These are phyloP conservation scores for Coilia nasus DNA, from an alignment of 2,797 vertebrate genomes.

Conservation along the genomic window DNA sequence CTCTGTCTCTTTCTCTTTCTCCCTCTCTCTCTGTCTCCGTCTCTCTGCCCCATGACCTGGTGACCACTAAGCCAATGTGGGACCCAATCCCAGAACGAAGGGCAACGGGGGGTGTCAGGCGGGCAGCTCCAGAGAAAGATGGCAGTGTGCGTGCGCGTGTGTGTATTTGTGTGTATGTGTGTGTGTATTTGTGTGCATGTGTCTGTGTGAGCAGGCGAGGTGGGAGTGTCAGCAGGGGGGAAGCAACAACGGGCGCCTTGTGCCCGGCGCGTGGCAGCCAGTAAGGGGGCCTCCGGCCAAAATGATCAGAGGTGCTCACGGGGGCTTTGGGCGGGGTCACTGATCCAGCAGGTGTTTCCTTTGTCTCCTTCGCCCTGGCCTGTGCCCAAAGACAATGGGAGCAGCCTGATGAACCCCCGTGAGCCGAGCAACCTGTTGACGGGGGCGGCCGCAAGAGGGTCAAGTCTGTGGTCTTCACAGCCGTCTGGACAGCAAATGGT, in stretches of 20 bases:
- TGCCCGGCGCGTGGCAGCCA: slow-evolving; percentile 83
- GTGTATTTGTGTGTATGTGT: neutral
- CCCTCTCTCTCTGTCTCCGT: neutral
- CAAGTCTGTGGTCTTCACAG: slow-evolving; percentile 18
- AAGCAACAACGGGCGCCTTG: slow-evolving; percentile 83
- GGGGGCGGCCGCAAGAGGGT: neutral
- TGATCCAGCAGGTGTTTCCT: slow-evolving; percentile 18
- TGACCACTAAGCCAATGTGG: slow-evolving; percentile 11
- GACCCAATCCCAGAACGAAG: slow-evolving; percentile 12
- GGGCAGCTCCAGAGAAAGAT: slow-evolving; percentile 8
- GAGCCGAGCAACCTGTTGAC: slow-evolving; percentile 14
- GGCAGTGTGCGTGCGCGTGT: neutral
- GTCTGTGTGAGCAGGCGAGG: slow-evolving; percentile 50
- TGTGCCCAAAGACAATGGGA: slow-evolving; percentile 12
- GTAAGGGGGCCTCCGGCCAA: slow-evolving; percentile 51
- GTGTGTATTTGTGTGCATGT: neutral
- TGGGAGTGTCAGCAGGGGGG: slow-evolving; percentile 61
- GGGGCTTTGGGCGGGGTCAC: slow-evolving; percentile 23
- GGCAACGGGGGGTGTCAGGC: slow-evolving; percentile 10
- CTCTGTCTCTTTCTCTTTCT: neutral
- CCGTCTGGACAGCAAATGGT: slow-evolving; percentile 27
- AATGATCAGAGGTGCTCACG: slow-evolving; percentile 18
- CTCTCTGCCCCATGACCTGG: slow-evolving; percentile 4
- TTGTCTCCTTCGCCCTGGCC: slow-evolving; percentile 1
- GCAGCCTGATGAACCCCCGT: slow-evolving; percentile 13